Conservation (phyloP, 2,888 invertebrate genomes). For the Lymantria monacha region DNA sequence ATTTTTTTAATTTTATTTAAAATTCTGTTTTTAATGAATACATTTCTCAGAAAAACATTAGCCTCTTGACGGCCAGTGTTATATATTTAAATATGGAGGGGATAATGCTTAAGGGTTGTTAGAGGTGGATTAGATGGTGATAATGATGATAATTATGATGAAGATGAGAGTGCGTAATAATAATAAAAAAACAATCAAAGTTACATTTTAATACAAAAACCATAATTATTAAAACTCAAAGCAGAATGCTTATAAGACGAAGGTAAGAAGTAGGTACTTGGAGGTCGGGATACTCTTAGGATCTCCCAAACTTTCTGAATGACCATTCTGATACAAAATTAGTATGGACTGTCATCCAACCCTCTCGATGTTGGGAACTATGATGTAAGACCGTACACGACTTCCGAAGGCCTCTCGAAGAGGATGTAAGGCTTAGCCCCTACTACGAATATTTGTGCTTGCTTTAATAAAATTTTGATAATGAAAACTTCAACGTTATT, state of each 20-base stretch:
- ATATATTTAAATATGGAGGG: too few relatives aligned
- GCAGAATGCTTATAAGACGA: too few relatives aligned
- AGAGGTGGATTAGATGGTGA: too few relatives aligned
- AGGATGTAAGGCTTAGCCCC: constrained; percentile 3
- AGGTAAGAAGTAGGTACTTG: background rate
- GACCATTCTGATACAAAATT: constrained; percentile 28
- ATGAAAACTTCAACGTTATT: too few relatives aligned
- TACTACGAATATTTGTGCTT: constrained; percentile 11
- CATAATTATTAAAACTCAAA: too few relatives aligned
- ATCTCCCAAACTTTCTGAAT: constrained; percentile 17
- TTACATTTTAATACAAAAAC: too few relatives aligned
- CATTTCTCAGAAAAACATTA: background rate
- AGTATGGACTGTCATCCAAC: constrained; percentile 26
- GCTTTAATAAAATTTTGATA: too few relatives aligned
- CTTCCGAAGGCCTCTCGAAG: constrained; percentile 18
- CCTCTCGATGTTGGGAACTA: constrained; percentile 22
- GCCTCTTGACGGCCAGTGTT: too few relatives aligned
- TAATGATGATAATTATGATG: too few relatives aligned
- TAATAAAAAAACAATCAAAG: too few relatives aligned
- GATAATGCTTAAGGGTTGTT: too few relatives aligned
- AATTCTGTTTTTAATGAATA: background rate
- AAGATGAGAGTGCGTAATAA: too few relatives aligned
- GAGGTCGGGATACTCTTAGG: background rate
- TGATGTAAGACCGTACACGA: constrained; percentile 19
- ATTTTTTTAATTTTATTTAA: background rate